Percentiles rank a stretch among this genome's conserved stretches.
These are phyloP conservation scores for Tauraco hartlaubi DNA, from an alignment of 2,797 vertebrate genomes.

Conservation along the genomic window DNA sequence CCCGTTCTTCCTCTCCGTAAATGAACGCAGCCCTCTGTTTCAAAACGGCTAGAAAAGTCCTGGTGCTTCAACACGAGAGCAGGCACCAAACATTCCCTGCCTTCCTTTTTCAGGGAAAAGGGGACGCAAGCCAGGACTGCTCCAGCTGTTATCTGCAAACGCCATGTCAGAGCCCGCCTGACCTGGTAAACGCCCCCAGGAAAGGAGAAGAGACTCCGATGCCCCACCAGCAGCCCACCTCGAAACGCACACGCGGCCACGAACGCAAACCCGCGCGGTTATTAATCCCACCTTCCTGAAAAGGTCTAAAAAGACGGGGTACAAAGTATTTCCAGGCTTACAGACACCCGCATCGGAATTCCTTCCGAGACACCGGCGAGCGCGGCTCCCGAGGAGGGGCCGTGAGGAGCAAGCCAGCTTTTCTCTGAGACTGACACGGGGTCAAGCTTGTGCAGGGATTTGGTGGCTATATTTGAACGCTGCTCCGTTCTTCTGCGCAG, in stretches of 20 bases:
- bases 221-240: not conserved
- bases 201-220: not conserved
- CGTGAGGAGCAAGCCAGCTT: not conserved
- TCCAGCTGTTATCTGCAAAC: not conserved
- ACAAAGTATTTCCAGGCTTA: rapidly evolving
- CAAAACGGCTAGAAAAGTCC: not conserved
- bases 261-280: rapidly evolving
- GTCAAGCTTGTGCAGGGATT: constrained; percentile 11
- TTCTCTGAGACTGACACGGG: not conserved
- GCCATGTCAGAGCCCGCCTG: not conserved
- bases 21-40: rapidly evolving
- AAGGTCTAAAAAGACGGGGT: not conserved
- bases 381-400: not conserved
- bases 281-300: not conserved
- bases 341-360: rapidly evolving
- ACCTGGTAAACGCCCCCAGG: not conserved
- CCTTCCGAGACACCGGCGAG: rapidly evolving
- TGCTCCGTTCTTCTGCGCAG: not conserved
- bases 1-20: not conserved
- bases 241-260: rapidly evolving
- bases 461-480: constrained; percentile 6
- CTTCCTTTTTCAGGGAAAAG: not conserved
- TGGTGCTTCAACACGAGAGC: rapidly evolving
- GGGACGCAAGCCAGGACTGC: not conserved
- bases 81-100: rapidly evolving